Percentiles rank a stretch among this genome's conserved stretches.
Conservation (phyloP, 2,113 vertebrate species). For the Dasyornis broadbenti region DNA sequence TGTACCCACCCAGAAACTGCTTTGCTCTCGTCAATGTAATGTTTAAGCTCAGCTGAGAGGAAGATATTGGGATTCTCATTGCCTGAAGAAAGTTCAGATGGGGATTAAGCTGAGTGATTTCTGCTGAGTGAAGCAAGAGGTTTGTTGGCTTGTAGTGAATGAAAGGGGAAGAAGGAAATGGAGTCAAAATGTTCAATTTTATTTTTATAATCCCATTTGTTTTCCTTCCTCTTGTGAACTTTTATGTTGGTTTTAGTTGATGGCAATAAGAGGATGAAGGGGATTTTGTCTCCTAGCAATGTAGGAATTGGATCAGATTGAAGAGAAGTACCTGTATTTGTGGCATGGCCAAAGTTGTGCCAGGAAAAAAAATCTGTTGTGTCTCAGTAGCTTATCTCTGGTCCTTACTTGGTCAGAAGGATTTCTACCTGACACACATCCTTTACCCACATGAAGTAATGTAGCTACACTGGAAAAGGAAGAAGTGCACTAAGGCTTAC, state of each 20-base stretch:
- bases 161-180: not conserved
- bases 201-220: not conserved
- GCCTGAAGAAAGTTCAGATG: not conserved
- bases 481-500: not conserved
- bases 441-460: not conserved
- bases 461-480: not conserved
- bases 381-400: not conserved
- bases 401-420: not conserved
- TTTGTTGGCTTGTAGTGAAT: not conserved
- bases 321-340: not conserved
- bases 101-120: not conserved
- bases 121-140: not conserved
- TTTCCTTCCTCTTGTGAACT: not conserved
- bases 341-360: not conserved
- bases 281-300: not conserved
- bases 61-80: rapidly evolving
- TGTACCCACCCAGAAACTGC: rapidly evolving
- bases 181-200: not conserved
- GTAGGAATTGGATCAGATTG: not conserved
- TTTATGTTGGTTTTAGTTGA: not conserved
- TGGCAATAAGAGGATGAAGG: not conserved
- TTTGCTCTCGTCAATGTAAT: rapidly evolving
- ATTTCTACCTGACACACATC: not conserved
- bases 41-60: not conserved
- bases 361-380: not conserved